Conservation (phyloP, 1,140 invertebrate species). For the Penaeus indicus region DNA sequence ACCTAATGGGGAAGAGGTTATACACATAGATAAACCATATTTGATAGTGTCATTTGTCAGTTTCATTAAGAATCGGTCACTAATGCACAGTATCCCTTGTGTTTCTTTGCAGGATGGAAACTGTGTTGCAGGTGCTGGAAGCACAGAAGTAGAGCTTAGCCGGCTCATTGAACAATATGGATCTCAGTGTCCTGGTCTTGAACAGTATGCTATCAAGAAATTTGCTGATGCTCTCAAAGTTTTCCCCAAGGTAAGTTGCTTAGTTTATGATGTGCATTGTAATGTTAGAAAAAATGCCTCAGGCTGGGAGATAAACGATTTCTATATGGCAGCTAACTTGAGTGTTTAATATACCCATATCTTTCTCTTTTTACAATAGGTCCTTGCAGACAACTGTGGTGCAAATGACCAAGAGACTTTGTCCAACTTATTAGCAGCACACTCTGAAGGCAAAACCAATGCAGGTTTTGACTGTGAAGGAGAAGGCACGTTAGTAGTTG, state of each 20-base stretch:
- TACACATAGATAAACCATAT: no score
- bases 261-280: neutral
- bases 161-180: conserved; percentile 87
- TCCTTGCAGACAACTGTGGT: conserved; percentile 95
- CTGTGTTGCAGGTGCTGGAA: conserved; percentile 94
- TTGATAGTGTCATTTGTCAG: no score
- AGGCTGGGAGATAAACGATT: neutral
- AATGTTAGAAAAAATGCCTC: neutral
- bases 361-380: conserved; percentile 11
- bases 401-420: conserved; percentile 88
- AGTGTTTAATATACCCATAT: neutral
- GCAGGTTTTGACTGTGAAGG: conserved; percentile 83
- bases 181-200: conserved; percentile 91
- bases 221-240: conserved; percentile 92
- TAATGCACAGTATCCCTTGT: no score
- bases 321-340: neutral
- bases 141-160: conserved; percentile 94
- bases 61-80: no score
- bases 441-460: conserved; percentile 88
- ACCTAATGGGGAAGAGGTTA: no score
- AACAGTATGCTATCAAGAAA: conserved; percentile 97
- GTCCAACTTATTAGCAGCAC: conserved; percentile 91
- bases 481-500: conserved; percentile 76
- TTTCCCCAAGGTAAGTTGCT: conserved; percentile 81
- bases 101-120: conserved; percentile 76